Evolutionary conservation across 2,113 vertebrate species (phyloP), one percentile per base, ranked within the genome.

Genomic region (Rhabdomys dilectus): DNA sequence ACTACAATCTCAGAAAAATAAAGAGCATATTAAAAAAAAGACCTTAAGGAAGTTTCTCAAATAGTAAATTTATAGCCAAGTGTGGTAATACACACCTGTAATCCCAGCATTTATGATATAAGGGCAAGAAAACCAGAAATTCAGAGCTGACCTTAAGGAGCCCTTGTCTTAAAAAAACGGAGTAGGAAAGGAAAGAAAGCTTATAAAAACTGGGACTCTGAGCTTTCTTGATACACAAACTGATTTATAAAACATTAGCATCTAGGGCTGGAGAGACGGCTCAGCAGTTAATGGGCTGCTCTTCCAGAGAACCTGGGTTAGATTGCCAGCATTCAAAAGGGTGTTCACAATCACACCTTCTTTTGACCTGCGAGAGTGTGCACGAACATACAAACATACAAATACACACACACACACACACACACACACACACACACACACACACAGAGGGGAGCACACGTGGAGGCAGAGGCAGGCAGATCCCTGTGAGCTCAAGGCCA

Each of bases 11-110:
- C 75, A 88, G 82, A 84, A 95, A 31, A 42, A 31, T 10, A 45
- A 62, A 62, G 58, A 64, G 13, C n/a, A 62, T 16, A 17, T 42
- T 51, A 24, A 31, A 42, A 84, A 77, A 45, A 88, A 90, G 70
- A 70, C 85, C 84, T 29, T 15, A 92, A 96, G 96, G 10, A 13
- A 86, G 95, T 87, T 56, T 15, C 60, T 82, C 87, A 96, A 70
- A 70, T 91, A 96, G n/a, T 75, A 17, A 16, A 92, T 70, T 92
- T n/a, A 39, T 45, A 51, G 66, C 48, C 64, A 70, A 13, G 36
- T 17, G 19, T n/a, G 45, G 21, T 22, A 26, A 22, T 8, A n/a
- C 7, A 88, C 1, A n/a, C 13, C 34, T 88, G 11, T n/a, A 70
- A 87, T 53, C 64, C 31, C 19, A 70, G 85, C 42, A 70, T 34